Evolutionary conservation across 2,888 invertebrate species (phyloP), one percentile per base, ranked within the genome.

Genomic region (Caenorhabditis zanzibari): DNA sequence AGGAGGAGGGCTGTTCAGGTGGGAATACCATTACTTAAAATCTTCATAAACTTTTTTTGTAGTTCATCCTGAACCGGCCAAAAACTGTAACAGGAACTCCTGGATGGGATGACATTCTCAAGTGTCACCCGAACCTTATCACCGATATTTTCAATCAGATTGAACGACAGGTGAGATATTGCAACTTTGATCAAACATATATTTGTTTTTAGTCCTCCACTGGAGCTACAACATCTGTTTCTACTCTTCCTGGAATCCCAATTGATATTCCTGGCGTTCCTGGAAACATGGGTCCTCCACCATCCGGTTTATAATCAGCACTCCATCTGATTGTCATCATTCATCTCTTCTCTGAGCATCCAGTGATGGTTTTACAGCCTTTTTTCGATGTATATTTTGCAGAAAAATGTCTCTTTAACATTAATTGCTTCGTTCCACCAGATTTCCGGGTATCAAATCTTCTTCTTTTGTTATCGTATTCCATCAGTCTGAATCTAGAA

Each of bases 31-130:
- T 1, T 14, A 1, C 5, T 9, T 1, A 26, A 14, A 10, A 22
- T 19, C 22, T 14, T 26, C 14, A 14, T 24, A 2, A 19, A 24
- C 4, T 22, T 22, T 52, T 12, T 54, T 54, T 26, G 10, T 84
- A 92, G 84, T 90, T 90, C 86, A 90, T 92, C 44, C 81, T 90
- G 26, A 87, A 85, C n/a, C 88, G 90, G 32, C 88, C 92, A 35
- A 86, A 87, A 58, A 59, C 76, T 52, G 87, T 91, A 19, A 90
- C 90, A 9, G 69, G 64, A 0, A 90, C 90, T 1, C 28, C 84
- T 22, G 90, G 85, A 54, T 88, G 87, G 90, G 82, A 85, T 5
- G 86, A 88, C 32, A 85, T 89, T 58, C 87, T 92, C 59, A 89
- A 88, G 76, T 79, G 88, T 5, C 90, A 91, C 63, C 90, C 91